Base-by-base conservation (phyloP, 2,113 vertebrate genomes). In the Notiomystis cincta region DNA sequence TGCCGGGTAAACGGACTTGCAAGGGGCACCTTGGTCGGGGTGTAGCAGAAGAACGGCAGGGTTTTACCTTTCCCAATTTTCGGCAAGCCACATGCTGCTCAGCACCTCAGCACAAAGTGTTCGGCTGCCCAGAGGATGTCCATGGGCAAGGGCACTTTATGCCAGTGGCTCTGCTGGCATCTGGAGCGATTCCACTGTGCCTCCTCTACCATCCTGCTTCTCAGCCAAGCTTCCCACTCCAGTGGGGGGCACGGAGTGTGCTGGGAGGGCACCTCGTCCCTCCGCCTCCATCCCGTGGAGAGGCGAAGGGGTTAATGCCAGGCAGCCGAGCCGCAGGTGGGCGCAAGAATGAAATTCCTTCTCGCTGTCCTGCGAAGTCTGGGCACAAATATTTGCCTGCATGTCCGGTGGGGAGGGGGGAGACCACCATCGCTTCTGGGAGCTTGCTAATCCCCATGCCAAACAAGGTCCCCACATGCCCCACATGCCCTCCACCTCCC, bases 361-460 rank as follows among this genome's bases (percentile, higher is more conserved):
- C 91, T 94, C 82, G 95, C 96, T 27, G 82, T 93, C 94, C 97
- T 97, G 97, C 94, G 98, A 98, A 97, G 96, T 94, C 95, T 83
- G 89, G 96, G 95, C 94, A 92, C 97, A 97, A 97, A 96, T 97
- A 98, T 97, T 97, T 98, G 98, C 97, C 98, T 98, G 96, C 90
- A 95, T 96, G 96, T 97, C 90, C 82, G 94, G 93, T 97, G 96
- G 94, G 87, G 92, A 86, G 93, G 90, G 88, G 83, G 85, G 88
- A 97, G 96, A 97, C 96, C 96, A 95, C 82, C 95, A 93, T 87
- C 67, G 3, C 73, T 69, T 97, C 95, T 96, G 89, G 79, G 90
- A 95, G 95, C 51, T 81, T 69, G 61, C 90, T 97, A 97, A 97
- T 97, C 96, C 89, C 45, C 83, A 53, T 80, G 77, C 94, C 96